These are phyloP conservation scores for Acanthosepion pharaonis DNA, from an alignment of 2,888 invertebrate species.

Conservation along the genomic window DNA sequence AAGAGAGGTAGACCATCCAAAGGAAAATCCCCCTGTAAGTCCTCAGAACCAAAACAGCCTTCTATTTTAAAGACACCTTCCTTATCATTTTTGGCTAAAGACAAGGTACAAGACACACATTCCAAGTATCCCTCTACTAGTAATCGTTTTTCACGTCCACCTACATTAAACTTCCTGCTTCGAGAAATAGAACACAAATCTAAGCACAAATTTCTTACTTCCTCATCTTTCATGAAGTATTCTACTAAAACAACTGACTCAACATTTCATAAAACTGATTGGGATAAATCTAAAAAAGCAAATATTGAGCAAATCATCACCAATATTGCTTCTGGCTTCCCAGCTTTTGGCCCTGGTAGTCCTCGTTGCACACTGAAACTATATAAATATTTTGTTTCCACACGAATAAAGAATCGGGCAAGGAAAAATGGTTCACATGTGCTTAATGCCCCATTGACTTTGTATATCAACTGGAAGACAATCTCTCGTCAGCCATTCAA, in stretches of 20 bases:
- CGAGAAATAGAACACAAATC: neutral
- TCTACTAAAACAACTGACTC: neutral
- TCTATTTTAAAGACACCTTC: neutral
- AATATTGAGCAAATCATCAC: neutral
- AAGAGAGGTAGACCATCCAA: neutral
- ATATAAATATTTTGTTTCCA: neutral
- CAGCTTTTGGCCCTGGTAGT: neutral
- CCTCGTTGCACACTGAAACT: neutral
- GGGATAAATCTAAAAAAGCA: neutral
- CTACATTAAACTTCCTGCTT: neutral
- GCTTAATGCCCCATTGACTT: neutral
- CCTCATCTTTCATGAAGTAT: neutral
- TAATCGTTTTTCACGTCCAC: neutral
- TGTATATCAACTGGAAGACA: constrained; percentile 39
- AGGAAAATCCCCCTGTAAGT: neutral
- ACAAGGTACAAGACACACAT: neutral
- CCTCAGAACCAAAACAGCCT: neutral
- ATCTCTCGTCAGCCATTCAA: constrained; percentile 34
- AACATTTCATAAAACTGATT: neutral
- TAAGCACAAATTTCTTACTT: neutral
- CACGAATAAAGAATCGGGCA: neutral
- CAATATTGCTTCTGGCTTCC: neutral
- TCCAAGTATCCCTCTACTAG: neutral
- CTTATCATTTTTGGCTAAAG: neutral
- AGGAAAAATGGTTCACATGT: neutral